Evolutionary conservation across 2,113 vertebrate species (phyloP).

Genomic region (Pelecanus crispus): DNA sequence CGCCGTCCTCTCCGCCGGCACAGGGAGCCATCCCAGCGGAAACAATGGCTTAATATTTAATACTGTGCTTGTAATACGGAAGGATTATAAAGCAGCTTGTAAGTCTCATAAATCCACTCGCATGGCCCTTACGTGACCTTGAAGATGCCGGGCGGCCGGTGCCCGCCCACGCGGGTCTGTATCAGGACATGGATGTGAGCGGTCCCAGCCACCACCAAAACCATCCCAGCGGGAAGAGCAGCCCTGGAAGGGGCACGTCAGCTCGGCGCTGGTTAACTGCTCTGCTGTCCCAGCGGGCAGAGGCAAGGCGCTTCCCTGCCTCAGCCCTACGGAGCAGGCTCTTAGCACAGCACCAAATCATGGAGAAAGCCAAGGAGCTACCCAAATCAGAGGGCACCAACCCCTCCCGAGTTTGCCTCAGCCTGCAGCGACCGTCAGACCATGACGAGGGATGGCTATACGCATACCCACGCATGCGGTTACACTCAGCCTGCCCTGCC

Average conservation of each 20-base stretch:
- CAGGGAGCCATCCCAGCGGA: not conserved
- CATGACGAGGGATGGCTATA: fast-evolving
- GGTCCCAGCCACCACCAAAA: not conserved
- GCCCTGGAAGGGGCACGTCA: not conserved
- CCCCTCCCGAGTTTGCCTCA: fast-evolving
- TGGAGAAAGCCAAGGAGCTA: not conserved
- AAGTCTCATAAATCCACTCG: not conserved
- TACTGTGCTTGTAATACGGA: not conserved
- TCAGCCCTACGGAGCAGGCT: not conserved
- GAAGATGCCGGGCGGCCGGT: fast-evolving
- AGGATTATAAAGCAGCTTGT: conserved; percentile 16
- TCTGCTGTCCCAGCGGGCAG: not conserved
- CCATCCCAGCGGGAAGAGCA: not conserved
- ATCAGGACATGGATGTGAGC: fast-evolving
- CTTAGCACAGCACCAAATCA: not conserved
- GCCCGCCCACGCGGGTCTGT: fast-evolving
- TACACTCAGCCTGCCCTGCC: not conserved
- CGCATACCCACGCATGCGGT: fast-evolving
- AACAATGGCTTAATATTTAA: conserved; percentile 9
- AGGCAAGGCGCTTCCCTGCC: not conserved
- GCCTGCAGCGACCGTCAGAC: fast-evolving
- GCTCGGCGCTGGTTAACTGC: not conserved
- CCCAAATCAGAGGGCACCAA: not conserved
- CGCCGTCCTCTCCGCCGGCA: fast-evolving
- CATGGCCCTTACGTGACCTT: not conserved